These are phyloP conservation scores for Nycticryphes semicollaris DNA, from an alignment of 2,113 vertebrate species.

Conservation along the genomic window DNA sequence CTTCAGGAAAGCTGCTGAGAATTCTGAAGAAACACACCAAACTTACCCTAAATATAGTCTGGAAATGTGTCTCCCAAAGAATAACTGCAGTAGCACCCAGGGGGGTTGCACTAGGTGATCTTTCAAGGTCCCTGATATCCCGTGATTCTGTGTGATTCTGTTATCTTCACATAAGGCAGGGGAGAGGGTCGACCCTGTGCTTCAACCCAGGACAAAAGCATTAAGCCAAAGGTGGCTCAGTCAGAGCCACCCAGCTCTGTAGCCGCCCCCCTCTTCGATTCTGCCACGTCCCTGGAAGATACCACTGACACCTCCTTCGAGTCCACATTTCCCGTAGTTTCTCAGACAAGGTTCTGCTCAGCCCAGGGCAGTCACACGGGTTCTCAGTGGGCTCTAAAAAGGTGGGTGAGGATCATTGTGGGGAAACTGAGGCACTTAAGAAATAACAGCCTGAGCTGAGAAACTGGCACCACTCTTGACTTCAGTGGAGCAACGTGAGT, in stretches of 20 bases:
- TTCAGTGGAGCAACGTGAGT: background rate
- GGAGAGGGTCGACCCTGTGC: background rate
- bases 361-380: background rate
- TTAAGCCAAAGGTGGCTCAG: background rate
- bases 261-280: background rate
- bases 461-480: background rate
- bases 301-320: background rate
- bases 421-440: background rate
- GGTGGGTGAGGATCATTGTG: background rate
- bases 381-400: background rate
- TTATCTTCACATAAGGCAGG: background rate
- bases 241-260: background rate
- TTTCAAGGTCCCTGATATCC: too few species aligned
- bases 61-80: background rate
- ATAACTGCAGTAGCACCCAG: background rate
- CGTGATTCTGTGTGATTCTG: too few species aligned
- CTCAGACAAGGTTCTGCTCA: background rate
- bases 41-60: background rate
- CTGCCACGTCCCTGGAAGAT: background rate
- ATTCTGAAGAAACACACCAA: background rate
- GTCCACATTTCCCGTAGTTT: background rate
- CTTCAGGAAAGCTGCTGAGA: background rate
- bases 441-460: background rate
- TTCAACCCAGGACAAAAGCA: background rate
- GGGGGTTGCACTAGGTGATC: too few species aligned